These are phyloP conservation scores for Entosphenus tridentatus DNA, from an alignment of 2,113 vertebrate species.

Conservation along the genomic window DNA sequence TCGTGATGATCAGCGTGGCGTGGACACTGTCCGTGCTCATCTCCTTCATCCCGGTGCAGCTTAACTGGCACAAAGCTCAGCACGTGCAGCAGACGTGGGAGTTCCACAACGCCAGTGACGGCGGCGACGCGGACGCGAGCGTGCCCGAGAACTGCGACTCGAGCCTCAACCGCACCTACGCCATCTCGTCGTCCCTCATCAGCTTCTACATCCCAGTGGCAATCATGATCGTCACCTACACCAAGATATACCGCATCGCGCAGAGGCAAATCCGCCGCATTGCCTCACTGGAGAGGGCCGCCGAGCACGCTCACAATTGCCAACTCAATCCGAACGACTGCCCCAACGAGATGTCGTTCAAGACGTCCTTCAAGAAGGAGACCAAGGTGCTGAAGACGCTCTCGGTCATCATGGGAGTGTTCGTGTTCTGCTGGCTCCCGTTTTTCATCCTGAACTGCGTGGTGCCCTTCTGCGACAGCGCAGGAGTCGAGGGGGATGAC, in stretches of 20 bases:
- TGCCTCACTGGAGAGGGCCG: constrained; percentile 32
- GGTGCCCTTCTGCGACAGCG: constrained; percentile 31
- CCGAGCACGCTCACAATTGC: constrained; percentile 18
- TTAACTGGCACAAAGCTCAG: constrained; percentile 63
- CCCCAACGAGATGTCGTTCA: constrained; percentile 24
- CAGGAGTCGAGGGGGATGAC: constrained; percentile 2
- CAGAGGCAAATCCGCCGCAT: constrained; percentile 43
- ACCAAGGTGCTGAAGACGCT: constrained; percentile 46
- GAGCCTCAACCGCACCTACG: constrained; percentile 34
- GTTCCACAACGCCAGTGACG: neutral
- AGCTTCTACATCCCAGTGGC: constrained; percentile 36
- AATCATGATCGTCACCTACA: constrained; percentile 42
- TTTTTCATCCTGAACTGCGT: constrained; percentile 49
- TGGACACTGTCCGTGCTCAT: constrained; percentile 75
- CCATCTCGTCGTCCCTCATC: constrained; percentile 29
- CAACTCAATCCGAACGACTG: constrained; percentile 15
- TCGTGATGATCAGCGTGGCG: constrained; percentile 48
- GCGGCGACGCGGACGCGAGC: neutral
- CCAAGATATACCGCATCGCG: constrained; percentile 38
- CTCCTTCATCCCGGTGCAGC: constrained; percentile 78
- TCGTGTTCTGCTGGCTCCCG: constrained; percentile 47
- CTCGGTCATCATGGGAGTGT: constrained; percentile 44
- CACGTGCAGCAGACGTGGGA: neutral
- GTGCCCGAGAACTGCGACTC: constrained; percentile 22
- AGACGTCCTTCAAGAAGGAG: constrained; percentile 37